Conservation (phyloP, 2,113 vertebrate genomes). For the Holacanthus passer region DNA sequence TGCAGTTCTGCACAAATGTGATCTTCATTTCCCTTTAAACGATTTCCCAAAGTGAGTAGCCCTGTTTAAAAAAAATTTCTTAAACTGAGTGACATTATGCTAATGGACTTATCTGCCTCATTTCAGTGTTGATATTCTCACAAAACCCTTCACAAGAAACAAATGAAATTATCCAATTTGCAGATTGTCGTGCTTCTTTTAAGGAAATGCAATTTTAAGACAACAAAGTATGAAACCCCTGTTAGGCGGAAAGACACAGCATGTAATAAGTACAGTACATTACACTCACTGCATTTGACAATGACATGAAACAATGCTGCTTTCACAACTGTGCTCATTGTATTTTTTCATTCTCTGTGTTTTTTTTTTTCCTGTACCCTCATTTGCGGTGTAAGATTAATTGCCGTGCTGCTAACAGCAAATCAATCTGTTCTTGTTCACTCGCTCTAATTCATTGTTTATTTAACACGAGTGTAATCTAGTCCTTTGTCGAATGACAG, state of each 20-base stretch:
- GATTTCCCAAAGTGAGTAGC: neutral
- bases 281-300: constrained; percentile 44
- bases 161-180: constrained; percentile 50
- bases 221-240: constrained; percentile 26
- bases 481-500: constrained; percentile 58
- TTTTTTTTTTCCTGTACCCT: constrained; percentile 15
- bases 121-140: constrained; percentile 14
- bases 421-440: constrained; percentile 66
- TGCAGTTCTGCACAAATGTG: constrained; percentile 23
- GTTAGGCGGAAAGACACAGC: constrained; percentile 22
- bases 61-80: neutral
- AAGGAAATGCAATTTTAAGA: constrained; percentile 23
- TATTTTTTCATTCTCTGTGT: constrained; percentile 32
- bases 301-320: constrained; percentile 48
- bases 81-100: constrained; percentile 26
- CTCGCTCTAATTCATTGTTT: constrained; percentile 70
- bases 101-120: neutral
- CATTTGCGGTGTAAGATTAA: constrained; percentile 60
- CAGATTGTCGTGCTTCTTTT: constrained; percentile 5
- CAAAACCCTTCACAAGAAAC: constrained; percentile 18
- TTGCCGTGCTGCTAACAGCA: constrained; percentile 58
- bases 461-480: constrained; percentile 68
- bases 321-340: constrained; percentile 44
- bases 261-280: constrained; percentile 36
- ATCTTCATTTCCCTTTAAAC: neutral